Base-by-base conservation (phyloP, 2,888 invertebrate species). In the Emmelina monodactyla region DNA sequence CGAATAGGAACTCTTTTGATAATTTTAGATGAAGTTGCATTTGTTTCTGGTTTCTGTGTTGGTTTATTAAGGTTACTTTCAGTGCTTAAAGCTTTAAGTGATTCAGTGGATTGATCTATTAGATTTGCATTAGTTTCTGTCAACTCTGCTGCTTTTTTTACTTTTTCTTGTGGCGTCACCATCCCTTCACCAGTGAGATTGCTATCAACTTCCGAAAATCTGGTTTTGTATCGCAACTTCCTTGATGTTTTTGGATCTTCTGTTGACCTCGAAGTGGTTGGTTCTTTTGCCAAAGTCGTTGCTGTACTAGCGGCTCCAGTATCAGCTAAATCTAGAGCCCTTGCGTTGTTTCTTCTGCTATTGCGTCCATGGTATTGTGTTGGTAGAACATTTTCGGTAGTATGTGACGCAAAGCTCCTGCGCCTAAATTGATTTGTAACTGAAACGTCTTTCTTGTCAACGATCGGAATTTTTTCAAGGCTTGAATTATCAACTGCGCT, bases 121-220 rank as follows among this genome's bases (percentile, higher is more conserved):
- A 53, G 46, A 59, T 72, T 75, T 75, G 69, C 75, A 68, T 69
- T 53, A 47, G 50, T 43, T 37, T 38, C 50, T 47, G 61, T 62
- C 46, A 59, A 62, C 36, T 51, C 62, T 50, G 70, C 71, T 73
- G 73, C 71, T 72, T 73, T 69, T 51, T 66, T 63, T 33, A 47
- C 51, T 37, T 63, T 56, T 57, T 66, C 68, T 44, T 63, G 64
- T 7, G 53, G 48, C 38, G 53, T 42, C 43, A 49, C 47, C 22
- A 71, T 53, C 39, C 69, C 72, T 51, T 68, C 63, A 4, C 66
- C 69, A 12, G 76, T 71, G 51, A 73, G 50, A 50, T 79, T 79
- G 3, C 71, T 58, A 37, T 78, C 76, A 9, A 63, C 67, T 48
- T 78, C 78, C 7, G 62, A 51, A 32, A 54, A 49, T 33, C 71